Percentiles rank a stretch among this genome's conserved stretches.
phyloP scores from a whole-genome alignment of 92 coral and sea anemone species.

The Paramuricea clavata region DNA sequence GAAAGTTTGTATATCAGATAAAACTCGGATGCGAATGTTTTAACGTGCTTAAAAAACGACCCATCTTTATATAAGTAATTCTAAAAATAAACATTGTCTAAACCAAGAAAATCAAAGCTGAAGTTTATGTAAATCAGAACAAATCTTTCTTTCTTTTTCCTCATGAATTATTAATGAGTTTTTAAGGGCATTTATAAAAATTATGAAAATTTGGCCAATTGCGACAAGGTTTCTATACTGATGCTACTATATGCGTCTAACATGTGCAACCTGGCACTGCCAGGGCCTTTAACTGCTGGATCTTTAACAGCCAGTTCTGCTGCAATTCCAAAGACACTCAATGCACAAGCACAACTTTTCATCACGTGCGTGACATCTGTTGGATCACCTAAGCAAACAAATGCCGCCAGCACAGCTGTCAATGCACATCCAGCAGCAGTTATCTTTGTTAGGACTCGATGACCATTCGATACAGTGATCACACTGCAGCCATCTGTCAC shows the following conservation, averaged over 20 bases:
- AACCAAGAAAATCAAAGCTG: no score
- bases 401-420: constrained; percentile 56
- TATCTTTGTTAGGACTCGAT: constrained; percentile 51
- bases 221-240: constrained; percentile 10
- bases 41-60: no score
- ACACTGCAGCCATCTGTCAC: constrained; percentile 63
- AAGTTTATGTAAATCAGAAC: no score
- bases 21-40: no score
- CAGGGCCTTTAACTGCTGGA: constrained; percentile 54
- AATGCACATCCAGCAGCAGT: constrained; percentile 68
- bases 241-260: constrained; percentile 53
- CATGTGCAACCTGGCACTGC: constrained; percentile 65
- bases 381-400: constrained; percentile 56
- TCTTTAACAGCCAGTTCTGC: constrained; percentile 57
- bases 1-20: no score
- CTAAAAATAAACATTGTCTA: no score
- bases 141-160: no score
- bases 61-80: no score
- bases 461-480: constrained; percentile 60
- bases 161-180: no score
- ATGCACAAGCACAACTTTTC: constrained; percentile 60
- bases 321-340: constrained; percentile 62
- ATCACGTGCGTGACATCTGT: constrained; percentile 49
- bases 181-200: no score
- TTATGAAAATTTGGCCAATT: constrained; percentile 54